Percentiles rank a stretch among this genome's conserved stretches.
These are phyloP conservation scores for Erpobdella octoculata DNA, from an alignment of 2,888 invertebrate species.

Conservation along the genomic window DNA sequence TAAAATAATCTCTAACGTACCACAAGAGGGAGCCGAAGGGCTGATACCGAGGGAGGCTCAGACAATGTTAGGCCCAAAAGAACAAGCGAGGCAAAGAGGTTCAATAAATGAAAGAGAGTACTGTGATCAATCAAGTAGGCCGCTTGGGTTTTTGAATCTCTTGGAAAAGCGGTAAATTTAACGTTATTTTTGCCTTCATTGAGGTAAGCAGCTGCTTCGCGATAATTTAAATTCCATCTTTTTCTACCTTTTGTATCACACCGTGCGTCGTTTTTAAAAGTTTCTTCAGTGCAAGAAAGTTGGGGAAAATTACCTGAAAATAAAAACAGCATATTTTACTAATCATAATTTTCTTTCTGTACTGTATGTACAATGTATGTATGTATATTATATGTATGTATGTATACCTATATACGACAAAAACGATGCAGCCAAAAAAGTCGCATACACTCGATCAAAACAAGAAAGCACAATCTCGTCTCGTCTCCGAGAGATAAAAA, in stretches of 20 bases:
- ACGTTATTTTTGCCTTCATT: conserved; percentile 84
- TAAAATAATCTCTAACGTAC: conserved; percentile 40
- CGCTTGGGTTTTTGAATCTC: conserved; percentile 71
- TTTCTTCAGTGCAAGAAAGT: no score
- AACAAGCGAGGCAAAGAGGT: conserved; percentile 67
- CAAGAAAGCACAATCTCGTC: no score
- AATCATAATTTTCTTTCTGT: no score
- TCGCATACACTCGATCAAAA: no score
- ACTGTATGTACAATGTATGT: no score
- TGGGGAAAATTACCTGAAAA: no score
- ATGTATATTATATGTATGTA: no score
- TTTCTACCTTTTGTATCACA: neutral
- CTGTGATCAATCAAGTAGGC: conserved; percentile 83
- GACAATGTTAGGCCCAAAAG: conserved; percentile 69
- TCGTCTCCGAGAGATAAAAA: no score
- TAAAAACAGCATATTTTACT: no score
- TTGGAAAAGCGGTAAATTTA: conserved; percentile 79
- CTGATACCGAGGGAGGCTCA: conserved; percentile 71
- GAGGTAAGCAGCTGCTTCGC: conserved; percentile 78
- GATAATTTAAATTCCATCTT: conserved; percentile 69
- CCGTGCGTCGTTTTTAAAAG: no score
- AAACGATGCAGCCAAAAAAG: no score
- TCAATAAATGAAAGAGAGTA: conserved; percentile 75
- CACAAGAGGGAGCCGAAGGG: conserved; percentile 60
- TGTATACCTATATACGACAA: no score